A percentile compares a stretch with the other conserved stretches of the same genome.
Evolutionary conservation across 2,797 vertebrate genomes (phyloP).

Genomic region (Podarcis lilfordi): DNA sequence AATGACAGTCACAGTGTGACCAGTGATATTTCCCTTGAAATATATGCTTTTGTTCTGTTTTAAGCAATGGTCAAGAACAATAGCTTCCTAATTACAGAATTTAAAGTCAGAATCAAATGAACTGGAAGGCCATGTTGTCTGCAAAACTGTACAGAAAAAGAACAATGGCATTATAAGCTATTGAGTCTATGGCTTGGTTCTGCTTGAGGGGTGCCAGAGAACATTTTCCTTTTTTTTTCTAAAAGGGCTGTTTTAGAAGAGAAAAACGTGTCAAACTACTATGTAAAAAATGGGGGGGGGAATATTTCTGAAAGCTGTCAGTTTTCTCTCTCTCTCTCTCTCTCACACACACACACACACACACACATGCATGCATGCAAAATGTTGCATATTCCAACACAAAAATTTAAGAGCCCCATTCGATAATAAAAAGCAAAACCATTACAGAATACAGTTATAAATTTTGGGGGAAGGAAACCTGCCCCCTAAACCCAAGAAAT

Average conservation of each 20-base stretch:
- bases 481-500: no score
- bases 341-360: neutral
- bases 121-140: neutral
- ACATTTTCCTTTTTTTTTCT: neutral
- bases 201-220: constrained; percentile 20
- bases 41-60: neutral
- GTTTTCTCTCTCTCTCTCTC: constrained; percentile 14
- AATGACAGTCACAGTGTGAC: neutral
- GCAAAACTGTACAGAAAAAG: constrained; percentile 29
- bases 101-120: neutral
- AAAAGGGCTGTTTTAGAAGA: constrained; percentile 34
- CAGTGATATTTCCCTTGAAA: neutral
- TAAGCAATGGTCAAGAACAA: constrained; percentile 6
- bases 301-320: constrained; percentile 26
- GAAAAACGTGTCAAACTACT: constrained; percentile 1
- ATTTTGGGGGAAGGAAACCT: neutral
- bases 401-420: constrained; percentile 29
- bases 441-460: constrained; percentile 31
- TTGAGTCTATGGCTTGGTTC: neutral
- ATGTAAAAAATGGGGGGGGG: neutral
- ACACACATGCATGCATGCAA: neutral
- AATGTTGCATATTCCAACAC: constrained; percentile 31
- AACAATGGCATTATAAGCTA: constrained; percentile 18
- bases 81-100: constrained; percentile 15
- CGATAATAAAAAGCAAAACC: constrained; percentile 46